Conservation (phyloP, 2,888 invertebrate species). For the Drosophila picticornis region DNA sequence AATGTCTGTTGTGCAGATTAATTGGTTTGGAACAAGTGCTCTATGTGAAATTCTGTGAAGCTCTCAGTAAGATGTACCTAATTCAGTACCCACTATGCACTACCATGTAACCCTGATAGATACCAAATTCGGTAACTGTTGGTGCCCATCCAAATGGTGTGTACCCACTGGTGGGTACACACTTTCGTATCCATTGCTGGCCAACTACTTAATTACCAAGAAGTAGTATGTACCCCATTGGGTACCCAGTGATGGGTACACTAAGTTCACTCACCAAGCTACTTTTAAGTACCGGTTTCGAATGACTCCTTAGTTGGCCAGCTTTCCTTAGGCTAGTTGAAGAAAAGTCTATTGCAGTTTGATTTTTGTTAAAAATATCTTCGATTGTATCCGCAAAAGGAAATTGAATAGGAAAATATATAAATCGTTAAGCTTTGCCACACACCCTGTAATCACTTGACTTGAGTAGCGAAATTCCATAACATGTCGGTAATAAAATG, state of each 20-base stretch:
- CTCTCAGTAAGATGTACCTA: too few relatives aligned
- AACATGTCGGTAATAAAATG: slow-evolving; percentile 15
- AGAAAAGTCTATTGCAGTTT: neutral
- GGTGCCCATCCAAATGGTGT: too few relatives aligned
- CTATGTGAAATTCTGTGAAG: too few relatives aligned
- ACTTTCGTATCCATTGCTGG: neutral
- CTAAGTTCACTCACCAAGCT: neutral
- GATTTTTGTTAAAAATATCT: neutral
- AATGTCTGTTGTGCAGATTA: too few relatives aligned
- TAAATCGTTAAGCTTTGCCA: neutral
- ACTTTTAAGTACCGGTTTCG: neutral
- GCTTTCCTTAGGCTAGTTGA: neutral
- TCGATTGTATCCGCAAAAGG: neutral
- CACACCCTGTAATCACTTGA: slow-evolving; percentile 44
- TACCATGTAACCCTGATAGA: too few relatives aligned
- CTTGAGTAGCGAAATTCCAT: slow-evolving; percentile 69
- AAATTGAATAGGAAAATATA: neutral
- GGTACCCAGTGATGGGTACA: neutral
- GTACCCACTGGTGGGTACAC: neutral
- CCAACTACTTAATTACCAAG: too few relatives aligned
- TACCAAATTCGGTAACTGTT: too few relatives aligned
- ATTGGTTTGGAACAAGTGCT: too few relatives aligned
- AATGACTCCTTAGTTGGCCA: neutral
- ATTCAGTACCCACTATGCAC: too few relatives aligned
- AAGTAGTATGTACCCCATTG: neutral